Percentiles rank a stretch among this genome's conserved stretches.
Conservation (phyloP, 1,140 invertebrate genomes). For the Acromyrmex charruanus region DNA sequence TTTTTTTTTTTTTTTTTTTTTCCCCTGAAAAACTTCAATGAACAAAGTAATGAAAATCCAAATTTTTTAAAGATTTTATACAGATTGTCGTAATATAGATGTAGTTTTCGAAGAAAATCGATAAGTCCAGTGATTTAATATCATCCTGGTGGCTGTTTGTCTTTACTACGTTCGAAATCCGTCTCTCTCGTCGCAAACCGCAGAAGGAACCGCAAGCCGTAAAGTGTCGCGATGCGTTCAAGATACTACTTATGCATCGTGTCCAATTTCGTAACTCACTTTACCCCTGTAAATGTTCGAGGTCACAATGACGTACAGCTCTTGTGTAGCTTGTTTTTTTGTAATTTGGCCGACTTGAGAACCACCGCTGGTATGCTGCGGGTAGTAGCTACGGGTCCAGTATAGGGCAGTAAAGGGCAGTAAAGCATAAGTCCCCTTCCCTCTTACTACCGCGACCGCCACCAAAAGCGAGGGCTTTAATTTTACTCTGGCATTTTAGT, state of each 20-base stretch:
- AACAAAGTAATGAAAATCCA: neutral
- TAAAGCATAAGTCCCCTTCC: conserved; percentile 60
- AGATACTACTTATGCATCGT: conserved; percentile 2
- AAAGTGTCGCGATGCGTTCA: neutral
- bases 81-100: neutral
- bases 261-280: conserved; percentile 23
- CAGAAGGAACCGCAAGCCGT: conserved; percentile 41
- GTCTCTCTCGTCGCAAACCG: conserved; percentile 19
- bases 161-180: conserved; percentile 6
- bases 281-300: conserved; percentile 13
- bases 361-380: conserved; percentile 36
- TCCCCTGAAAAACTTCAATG: neutral
- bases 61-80: neutral
- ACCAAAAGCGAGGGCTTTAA: conserved; percentile 58
- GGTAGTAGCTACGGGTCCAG: conserved; percentile 21
- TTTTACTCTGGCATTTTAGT: conserved; percentile 62
- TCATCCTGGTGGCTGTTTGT: neutral
- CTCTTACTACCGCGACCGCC: neutral
- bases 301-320: conserved; percentile 23
- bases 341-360: conserved; percentile 40
- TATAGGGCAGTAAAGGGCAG: conserved; percentile 50
- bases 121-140: conserved; percentile 14
- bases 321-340: conserved; percentile 36
- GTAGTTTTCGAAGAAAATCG: neutral
- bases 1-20: neutral